phyloP scores from a whole-genome alignment of 2,113 vertebrate species.

The Leptobrachium leishanense region DNA sequence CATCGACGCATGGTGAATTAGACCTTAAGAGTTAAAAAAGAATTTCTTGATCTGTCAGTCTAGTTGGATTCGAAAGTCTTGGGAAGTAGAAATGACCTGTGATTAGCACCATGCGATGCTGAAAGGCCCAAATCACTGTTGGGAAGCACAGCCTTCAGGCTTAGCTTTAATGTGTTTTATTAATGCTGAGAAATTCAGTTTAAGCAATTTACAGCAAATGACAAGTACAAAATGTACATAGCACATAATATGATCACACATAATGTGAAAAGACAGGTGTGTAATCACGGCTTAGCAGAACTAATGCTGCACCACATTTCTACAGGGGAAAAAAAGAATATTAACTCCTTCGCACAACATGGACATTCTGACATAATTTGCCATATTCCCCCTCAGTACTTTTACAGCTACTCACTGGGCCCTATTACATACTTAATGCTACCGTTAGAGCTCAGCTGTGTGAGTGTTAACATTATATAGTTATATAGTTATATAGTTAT shows the following conservation, averaged over 20 bases:
- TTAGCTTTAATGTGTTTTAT: conserved; percentile 26
- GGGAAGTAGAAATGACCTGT: conserved; percentile 7
- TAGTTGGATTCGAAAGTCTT: background rate
- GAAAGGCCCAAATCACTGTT: conserved; percentile 7
- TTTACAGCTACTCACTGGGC: too few relatives aligned
- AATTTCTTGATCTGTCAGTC: background rate
- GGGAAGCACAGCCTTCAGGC: conserved; percentile 42
- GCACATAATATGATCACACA: conserved; percentile 27
- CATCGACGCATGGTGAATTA: too few relatives aligned
- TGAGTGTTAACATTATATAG: too few relatives aligned
- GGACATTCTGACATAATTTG: too few relatives aligned
- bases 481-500: too few relatives aligned
- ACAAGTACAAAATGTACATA: conserved; percentile 41
- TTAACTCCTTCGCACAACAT: background rate
- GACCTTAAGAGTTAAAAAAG: background rate
- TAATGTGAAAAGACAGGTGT: conserved; percentile 10
- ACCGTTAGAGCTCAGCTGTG: too few relatives aligned
- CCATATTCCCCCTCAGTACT: too few relatives aligned
- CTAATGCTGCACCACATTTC: background rate
- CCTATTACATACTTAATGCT: too few relatives aligned
- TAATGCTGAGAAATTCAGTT: conserved; percentile 38
- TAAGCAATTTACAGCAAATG: conserved; percentile 29
- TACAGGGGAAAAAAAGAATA: background rate
- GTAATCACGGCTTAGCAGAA: conserved; percentile 7
- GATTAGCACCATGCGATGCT: conserved; percentile 13